Base-by-base conservation (phyloP, 2,888 invertebrate species). In the Watsonalla cultraria region DNA sequence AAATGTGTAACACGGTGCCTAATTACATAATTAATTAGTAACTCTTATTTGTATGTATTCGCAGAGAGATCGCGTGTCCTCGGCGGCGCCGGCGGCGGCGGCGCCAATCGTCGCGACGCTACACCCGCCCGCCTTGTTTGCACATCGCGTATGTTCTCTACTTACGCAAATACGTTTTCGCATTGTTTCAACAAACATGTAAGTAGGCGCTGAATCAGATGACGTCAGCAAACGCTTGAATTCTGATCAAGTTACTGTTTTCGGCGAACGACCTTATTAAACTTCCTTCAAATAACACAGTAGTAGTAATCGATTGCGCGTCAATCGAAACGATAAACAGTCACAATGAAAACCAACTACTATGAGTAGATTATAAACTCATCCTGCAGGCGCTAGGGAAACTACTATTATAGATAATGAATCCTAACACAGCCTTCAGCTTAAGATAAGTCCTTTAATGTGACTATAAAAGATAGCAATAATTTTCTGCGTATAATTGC, bases 141-240 rank as follows among this genome's bases (percentile, higher is more conserved):
- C 79, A 76, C 80, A 74, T 74, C 80, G 76, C 80, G 76, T 80
- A 79, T 81, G 78, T 82, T 81, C 83, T 76, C 84, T 85, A 84
- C 86, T 86, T 87, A 84, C 85, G 79, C 78, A 81, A 80, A 75
- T 77, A 78, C 77, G 71, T 80, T 80, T 81, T 81, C 76, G 66
- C 74, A 78, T 79, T 80, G 80, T 82, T 80, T 74, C 74, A 74
- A 77, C 77, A 82, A 82, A 79, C 76, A 80, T 66, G 66, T 72
- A 73, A 42, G 42, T 42, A 42, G 9, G 11, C 42, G 11, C 68
- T 63, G 70, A 79, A 77, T 72, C 75, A 70, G 69, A 69, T 72
- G 66, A 76, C 75, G 74, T 73, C 68, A 70, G 50, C 50, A 34
- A 63, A 55, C 58, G 54, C 55, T 52, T 53, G 45, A 68, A 68